A percentile compares a stretch with the other conserved stretches of the same genome.
phyloP scores from a whole-genome alignment of 2,797 vertebrate genomes.

The Rhodeus uyekii region DNA sequence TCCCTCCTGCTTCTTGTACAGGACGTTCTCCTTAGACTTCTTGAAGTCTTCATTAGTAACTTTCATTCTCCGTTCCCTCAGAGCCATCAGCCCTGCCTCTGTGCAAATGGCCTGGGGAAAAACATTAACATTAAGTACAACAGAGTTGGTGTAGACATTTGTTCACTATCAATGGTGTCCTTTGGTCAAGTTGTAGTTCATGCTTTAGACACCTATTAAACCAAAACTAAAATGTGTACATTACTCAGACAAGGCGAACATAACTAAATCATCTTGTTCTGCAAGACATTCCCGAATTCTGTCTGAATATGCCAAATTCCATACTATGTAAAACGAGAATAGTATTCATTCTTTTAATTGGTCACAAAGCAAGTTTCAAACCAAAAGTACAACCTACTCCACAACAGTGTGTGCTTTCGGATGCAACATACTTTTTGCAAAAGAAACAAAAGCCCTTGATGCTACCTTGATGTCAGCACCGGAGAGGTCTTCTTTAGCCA shows the following conservation, averaged over 20 bases:
- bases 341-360: neutral
- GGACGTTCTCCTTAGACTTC: constrained; percentile 97
- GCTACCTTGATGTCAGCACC: constrained; percentile 95
- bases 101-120: constrained; percentile 66
- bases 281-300: neutral
- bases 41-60: constrained; percentile 99
- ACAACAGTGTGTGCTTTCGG: neutral
- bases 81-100: constrained; percentile 95
- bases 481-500: constrained; percentile 97
- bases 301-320: neutral
- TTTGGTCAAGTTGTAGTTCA: neutral
- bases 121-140: neutral
- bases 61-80: constrained; percentile 96
- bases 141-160: neutral
- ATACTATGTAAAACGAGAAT: neutral
- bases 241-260: neutral
- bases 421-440: neutral
- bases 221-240: neutral
- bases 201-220: neutral
- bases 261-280: neutral
- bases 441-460: neutral
- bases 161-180: neutral
- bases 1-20: constrained; percentile 99
- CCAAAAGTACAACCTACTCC: neutral
- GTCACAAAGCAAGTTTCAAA: neutral